Base-by-base conservation (phyloP, 2,113 vertebrate genomes). In the Peromyscus californicus region DNA sequence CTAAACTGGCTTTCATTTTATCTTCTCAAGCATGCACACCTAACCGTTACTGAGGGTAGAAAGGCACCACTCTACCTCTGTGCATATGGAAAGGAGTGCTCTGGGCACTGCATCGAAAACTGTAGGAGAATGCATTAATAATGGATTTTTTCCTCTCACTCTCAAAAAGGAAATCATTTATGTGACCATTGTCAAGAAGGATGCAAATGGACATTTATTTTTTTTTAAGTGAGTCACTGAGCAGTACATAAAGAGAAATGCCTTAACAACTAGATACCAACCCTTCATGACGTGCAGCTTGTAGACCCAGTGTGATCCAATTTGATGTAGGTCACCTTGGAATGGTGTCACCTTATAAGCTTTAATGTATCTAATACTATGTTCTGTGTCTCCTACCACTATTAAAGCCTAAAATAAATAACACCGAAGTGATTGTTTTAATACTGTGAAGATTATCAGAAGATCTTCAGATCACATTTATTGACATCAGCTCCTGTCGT, bases 1-100 rank as follows among this genome's bases (percentile, higher is more conserved):
- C 63, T 93, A 98, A 97, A 97, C 98, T 98, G 97, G 95, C 98
- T 98, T 98, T 96, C 72, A 36, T 97, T 98, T 98, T 98, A 98
- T 98, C 98, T 98, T 93, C 88, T 96, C 94, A 96, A 97, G 97
- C 98, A 95, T 93, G 98, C 98, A 97, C 86, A 36, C 89, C 96
- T 82, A 89, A 94, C 82, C 93, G 97, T 94, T 98, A 95, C 97
- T 98, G 79, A 72, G 93, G 94, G 83, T 94, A 97, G 97, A 93
- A 96, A 98, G 90, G 87, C 83, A 94, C 97, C 97, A 96, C 98
- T 98, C 98, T 98, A 94, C 98, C 97, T 98, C 95, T 90, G 16
- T 98, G 96, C 96, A 97, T 96, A 95, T 95, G 97, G 97, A 98
- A 97, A 98, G 97, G 83, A 97, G 96, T 87, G 76, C 98, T 98